A percentile compares a stretch with the other conserved stretches of the same genome.
Conservation (phyloP, 2,888 invertebrate species). For the Parochlus steinenii region DNA sequence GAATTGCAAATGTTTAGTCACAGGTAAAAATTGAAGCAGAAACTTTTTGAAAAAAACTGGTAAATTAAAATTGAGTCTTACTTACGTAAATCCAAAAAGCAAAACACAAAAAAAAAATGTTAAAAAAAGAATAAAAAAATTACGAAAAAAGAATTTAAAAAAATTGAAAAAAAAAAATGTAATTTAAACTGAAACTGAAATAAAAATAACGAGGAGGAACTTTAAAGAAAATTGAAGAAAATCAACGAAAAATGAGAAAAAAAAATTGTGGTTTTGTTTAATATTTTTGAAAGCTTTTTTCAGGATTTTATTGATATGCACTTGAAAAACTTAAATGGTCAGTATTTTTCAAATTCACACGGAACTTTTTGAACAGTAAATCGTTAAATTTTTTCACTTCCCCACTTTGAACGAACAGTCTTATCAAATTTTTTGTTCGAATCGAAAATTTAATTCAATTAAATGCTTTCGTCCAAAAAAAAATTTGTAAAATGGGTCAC, state of each 20-base stretch:
- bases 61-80: conserved; percentile 12
- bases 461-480: too few relatives aligned
- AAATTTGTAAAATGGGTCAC: too few relatives aligned
- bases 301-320: background rate
- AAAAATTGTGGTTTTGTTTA: background rate
- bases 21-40: conserved; percentile 1
- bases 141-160: conserved; percentile 6
- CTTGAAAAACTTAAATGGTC: background rate
- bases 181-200: too few relatives aligned
- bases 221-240: conserved; percentile 9
- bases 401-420: too few relatives aligned
- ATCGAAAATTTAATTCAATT: too few relatives aligned
- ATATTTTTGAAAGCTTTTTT: background rate
- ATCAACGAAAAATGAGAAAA: conserved; percentile 11
- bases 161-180: conserved; percentile 11
- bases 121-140: conserved; percentile 8
- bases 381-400: too few relatives aligned
- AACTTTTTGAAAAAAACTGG: conserved; percentile 8
- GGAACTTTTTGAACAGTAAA: too few relatives aligned
- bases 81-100: conserved; percentile 2
- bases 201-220: conserved; percentile 12
- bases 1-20: too few relatives aligned
- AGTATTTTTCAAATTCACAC: background rate
- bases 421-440: too few relatives aligned
- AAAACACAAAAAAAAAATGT: conserved; percentile 8